phyloP scores from a whole-genome alignment of 2,113 vertebrate genomes.

The Colaptes auratus region DNA sequence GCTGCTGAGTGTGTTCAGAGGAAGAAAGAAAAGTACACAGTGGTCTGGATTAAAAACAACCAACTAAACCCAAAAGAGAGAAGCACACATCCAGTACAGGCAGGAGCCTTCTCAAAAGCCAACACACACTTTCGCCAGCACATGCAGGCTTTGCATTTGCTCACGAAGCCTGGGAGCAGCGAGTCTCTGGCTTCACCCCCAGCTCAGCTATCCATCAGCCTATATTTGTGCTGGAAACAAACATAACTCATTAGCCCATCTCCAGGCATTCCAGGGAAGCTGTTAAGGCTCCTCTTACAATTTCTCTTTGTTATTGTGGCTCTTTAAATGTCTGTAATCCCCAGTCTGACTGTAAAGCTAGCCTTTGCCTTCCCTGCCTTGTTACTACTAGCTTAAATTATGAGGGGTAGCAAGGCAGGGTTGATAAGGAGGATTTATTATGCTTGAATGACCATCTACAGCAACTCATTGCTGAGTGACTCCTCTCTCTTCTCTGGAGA shows the following conservation, averaged over 20 bases:
- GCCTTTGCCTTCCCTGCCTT: neutral
- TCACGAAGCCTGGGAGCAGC: neutral
- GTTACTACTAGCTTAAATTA: constrained; percentile 4
- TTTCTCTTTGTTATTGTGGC: neutral
- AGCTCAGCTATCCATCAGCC: neutral
- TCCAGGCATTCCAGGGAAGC: neutral
- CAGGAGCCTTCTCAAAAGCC: neutral
- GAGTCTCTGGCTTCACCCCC: neutral
- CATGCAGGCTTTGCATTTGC: neutral
- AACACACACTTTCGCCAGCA: neutral
- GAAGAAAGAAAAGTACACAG: neutral
- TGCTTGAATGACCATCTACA: neutral
- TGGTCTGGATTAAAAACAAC: neutral
- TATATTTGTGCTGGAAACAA: neutral
- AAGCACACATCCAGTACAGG: neutral
- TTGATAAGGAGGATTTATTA: constrained; percentile 18
- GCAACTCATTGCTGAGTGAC: neutral
- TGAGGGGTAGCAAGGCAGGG: neutral
- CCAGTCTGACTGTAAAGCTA: neutral
- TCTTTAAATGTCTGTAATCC: neutral
- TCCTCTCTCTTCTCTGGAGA: neutral
- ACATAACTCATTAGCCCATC: neutral
- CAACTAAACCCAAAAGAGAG: accelerated
- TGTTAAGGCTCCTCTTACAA: neutral
- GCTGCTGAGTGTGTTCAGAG: neutral